Percentiles rank a stretch among this genome's conserved stretches.
phyloP scores from a whole-genome alignment of 2,888 invertebrate genomes.

The Sarcophaga rosellei region DNA sequence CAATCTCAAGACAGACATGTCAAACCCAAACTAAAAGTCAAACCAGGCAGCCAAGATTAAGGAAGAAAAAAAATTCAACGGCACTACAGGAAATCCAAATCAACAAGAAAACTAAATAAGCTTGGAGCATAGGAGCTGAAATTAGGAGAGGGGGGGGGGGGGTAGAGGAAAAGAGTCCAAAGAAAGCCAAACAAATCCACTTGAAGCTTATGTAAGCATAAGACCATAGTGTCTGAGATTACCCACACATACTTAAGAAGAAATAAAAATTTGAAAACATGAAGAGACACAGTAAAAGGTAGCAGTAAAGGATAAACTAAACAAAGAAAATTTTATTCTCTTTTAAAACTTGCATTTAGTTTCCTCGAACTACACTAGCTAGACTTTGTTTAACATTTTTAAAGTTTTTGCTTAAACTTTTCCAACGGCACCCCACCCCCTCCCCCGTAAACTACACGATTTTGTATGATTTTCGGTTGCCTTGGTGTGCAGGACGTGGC shows the following conservation, averaged over 20 bases:
- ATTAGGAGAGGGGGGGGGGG: background rate
- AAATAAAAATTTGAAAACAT: background rate
- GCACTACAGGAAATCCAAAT: slow-evolving; percentile 55
- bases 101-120: slow-evolving; percentile 56
- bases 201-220: slow-evolving; percentile 63
- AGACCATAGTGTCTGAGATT: slow-evolving; percentile 69
- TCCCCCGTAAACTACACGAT: too few relatives aligned
- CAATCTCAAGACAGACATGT: slow-evolving; percentile 66
- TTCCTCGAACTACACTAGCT: too few relatives aligned
- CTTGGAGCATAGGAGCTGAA: background rate
- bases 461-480: too few relatives aligned
- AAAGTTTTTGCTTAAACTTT: background rate
- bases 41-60: slow-evolving; percentile 21
- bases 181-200: slow-evolving; percentile 55
- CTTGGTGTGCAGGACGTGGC: too few relatives aligned
- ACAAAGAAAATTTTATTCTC: too few relatives aligned
- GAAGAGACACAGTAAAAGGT: background rate
- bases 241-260: slow-evolving; percentile 35
- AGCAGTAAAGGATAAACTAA: background rate
- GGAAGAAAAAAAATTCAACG: background rate
- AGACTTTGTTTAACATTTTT: too few relatives aligned
- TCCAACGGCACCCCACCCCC: background rate
- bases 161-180: background rate
- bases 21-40: slow-evolving; percentile 66
- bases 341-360: too few relatives aligned